A percentile compares a stretch with the other conserved stretches of the same genome.
These are phyloP conservation scores for Tetragnatha versicolor DNA, from an alignment of 1,140 invertebrate genomes.

Conservation along the genomic window DNA sequence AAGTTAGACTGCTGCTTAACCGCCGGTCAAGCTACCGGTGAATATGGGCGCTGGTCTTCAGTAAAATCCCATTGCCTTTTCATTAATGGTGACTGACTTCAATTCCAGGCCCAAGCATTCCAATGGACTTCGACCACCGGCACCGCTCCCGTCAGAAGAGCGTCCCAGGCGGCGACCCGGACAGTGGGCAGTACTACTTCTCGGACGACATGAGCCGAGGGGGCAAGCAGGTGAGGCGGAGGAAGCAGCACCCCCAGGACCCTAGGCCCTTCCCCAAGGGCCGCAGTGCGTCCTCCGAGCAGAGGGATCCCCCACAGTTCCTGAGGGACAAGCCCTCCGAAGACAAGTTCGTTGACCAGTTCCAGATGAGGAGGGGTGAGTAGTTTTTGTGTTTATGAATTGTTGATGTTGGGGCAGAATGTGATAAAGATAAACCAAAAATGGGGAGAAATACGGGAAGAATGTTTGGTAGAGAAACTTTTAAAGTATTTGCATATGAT, in stretches of 20 bases:
- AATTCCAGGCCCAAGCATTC: constrained; percentile 1
- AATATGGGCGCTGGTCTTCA: no score
- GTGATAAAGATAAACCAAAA: no score
- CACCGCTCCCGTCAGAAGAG: constrained; percentile 29
- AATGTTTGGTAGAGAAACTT: no score
- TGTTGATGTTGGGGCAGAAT: no score
- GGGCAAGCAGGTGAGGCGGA: constrained; percentile 13
- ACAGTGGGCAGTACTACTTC: constrained; percentile 22
- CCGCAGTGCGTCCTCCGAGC: neutral
- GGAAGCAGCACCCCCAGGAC: constrained; percentile 24
- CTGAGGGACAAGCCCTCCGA: neutral
- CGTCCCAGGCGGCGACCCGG: constrained; percentile 12
- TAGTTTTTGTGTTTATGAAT: neutral
- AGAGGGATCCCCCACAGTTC: neutral
- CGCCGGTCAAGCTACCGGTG: no score
- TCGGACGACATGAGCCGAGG: neutral
- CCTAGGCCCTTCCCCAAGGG: no score
- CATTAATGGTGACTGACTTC: no score
- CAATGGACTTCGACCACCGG: constrained; percentile 38
- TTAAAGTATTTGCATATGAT: no score
- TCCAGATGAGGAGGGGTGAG: constrained; percentile 15
- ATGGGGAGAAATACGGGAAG: no score
- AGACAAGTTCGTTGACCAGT: constrained; percentile 1
- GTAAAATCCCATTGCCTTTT: no score
- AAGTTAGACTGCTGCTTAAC: no score